Evolutionary conservation across 2,888 invertebrate species (phyloP), one percentile per base, ranked within the genome.

Genomic region (Pollenia amentaria): DNA sequence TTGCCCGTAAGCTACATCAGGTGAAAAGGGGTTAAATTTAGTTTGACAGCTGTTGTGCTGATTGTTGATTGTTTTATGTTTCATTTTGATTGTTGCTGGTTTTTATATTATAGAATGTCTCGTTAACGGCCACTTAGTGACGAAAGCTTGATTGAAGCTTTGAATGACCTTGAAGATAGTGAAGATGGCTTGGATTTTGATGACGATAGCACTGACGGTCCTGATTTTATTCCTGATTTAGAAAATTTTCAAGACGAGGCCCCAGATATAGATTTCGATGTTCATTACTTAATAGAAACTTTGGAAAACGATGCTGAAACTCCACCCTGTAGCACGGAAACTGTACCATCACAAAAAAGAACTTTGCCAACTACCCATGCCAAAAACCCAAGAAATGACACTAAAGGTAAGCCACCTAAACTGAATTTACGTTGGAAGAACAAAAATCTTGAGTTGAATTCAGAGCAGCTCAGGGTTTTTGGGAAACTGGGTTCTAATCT

Each of bases 131-230:
- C n/a, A n/a, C n/a, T n/a, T n/a, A n/a, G n/a, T n/a, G n/a, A n/a
- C n/a, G n/a, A n/a, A n/a, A n/a, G n/a, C n/a, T n/a, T n/a, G n/a
- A n/a, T n/a, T n/a, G n/a, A n/a, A n/a, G n/a, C n/a, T n/a, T n/a
- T n/a, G n/a, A n/a, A n/a, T n/a, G n/a, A n/a, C n/a, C n/a, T n/a
- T n/a, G n/a, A n/a, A n/a, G n/a, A n/a, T n/a, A n/a, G n/a, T n/a
- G n/a, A n/a, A n/a, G n/a, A n/a, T n/a, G n/a, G n/a, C n/a, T 57
- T 80, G 38, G 70, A 83, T 80, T 87, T 87, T 48, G 82, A 82
- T 65, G 87, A 87, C 60, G 82, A 85, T 53, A 48, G 64, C 42
- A 79, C 53, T 62, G 57, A 46, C 14, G 53, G 60, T 46, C 55
- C 73, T 55, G 70, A 60, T 21, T 78, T 38, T 42, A 46, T 87